Percentiles rank a stretch among this genome's conserved stretches.
phyloP scores from a whole-genome alignment of 2,797 vertebrate species.

The Sebastes oblongus region DNA sequence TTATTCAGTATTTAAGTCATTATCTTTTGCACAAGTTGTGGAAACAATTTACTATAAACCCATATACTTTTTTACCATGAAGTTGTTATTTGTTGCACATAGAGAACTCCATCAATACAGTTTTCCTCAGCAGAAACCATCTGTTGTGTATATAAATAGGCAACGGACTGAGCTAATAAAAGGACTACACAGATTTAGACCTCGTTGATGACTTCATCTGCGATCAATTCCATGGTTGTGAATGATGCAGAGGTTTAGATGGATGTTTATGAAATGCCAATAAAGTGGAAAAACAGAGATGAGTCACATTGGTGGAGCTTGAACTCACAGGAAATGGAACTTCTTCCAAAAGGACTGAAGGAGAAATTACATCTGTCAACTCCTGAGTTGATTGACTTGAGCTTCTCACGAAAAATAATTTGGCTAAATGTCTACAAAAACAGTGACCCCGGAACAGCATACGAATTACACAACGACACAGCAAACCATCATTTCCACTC shows the following conservation, averaged over 20 bases:
- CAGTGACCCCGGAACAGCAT: no score
- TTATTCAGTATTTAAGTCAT: no score
- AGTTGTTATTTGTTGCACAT: no score
- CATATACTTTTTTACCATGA: no score
- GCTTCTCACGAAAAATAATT: not conserved
- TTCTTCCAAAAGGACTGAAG: not conserved
- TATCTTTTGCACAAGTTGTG: no score
- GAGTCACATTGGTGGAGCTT: no score
- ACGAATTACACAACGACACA: no score
- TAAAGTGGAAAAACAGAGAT: not conserved
- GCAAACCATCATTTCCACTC: not conserved
- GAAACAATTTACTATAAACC: no score
- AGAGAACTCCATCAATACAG: not conserved
- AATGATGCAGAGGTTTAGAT: not conserved
- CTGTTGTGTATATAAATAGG: not conserved
- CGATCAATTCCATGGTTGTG: not conserved
- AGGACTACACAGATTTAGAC: not conserved
- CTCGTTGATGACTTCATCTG: not conserved
- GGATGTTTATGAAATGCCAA: not conserved
- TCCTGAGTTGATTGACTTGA: not conserved
- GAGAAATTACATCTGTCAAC: not conserved
- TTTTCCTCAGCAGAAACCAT: not conserved
- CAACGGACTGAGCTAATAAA: not conserved
- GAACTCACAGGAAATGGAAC: not conserved
- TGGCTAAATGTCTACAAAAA: not conserved